A percentile compares a stretch with the other conserved stretches of the same genome.
Evolutionary conservation across 2,888 invertebrate genomes (phyloP).

Genomic region (Sinhomidia bicolor): DNA sequence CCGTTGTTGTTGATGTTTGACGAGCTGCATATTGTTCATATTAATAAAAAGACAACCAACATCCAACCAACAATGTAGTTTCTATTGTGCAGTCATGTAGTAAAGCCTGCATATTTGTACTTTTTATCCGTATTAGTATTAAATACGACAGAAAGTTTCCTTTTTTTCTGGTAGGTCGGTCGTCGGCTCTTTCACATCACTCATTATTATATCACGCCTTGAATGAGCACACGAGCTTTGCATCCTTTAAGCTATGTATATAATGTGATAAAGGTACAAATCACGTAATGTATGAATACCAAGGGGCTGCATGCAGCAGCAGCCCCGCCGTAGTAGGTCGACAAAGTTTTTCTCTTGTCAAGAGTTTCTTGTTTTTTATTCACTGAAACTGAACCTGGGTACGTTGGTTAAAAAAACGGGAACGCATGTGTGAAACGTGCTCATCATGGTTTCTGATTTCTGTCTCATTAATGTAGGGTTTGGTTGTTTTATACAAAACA

Average conservation of each 20-base stretch:
- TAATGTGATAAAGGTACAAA: too few species aligned
- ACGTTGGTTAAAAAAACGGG: conserved; percentile 29
- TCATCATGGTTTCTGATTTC: conserved; percentile 64
- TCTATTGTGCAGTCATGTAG: conserved; percentile 32
- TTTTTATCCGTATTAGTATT: conserved; percentile 54
- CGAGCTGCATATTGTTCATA: conserved; percentile 47
- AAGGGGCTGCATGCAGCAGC: too few species aligned
- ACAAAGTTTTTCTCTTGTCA: neutral
- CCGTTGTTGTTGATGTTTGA: conserved; percentile 33
- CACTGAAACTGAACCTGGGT: neutral
- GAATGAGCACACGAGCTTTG: too few species aligned
- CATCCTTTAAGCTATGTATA: too few species aligned
- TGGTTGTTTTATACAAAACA: conserved; percentile 72
- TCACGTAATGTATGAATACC: too few species aligned
- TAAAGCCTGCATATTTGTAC: neutral
- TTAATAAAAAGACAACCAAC: conserved; percentile 66
- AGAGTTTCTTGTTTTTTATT: neutral
- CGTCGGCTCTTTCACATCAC: neutral
- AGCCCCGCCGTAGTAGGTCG: too few species aligned
- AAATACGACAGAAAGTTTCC: conserved; percentile 50
- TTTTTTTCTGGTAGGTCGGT: neutral
- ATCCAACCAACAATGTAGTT: conserved; percentile 22
- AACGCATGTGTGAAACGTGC: conserved; percentile 58
- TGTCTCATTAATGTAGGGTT: conserved; percentile 76
- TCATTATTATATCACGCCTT: neutral